phyloP scores from a whole-genome alignment of 1,140 invertebrate species.

The Oryctes rhinoceros region DNA sequence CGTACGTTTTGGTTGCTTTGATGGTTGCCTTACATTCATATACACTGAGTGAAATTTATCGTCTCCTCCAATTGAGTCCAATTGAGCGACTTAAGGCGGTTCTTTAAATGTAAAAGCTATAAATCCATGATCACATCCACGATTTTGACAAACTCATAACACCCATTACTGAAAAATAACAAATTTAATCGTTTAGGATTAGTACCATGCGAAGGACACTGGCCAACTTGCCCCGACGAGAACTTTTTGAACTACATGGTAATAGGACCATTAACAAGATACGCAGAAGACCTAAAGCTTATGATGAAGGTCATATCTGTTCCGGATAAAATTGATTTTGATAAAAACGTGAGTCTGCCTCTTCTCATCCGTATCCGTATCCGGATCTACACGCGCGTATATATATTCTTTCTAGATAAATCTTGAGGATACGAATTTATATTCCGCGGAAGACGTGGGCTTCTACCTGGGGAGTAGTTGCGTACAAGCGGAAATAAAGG shows the following conservation, averaged over 20 bases:
- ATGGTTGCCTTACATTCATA: no score
- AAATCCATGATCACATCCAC: no score
- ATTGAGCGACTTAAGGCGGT: no score
- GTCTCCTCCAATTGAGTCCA: no score
- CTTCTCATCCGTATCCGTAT: not conserved
- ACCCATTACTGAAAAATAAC: no score
- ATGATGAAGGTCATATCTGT: constrained; percentile 70
- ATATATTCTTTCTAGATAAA: constrained; percentile 54
- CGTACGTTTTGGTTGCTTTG: no score
- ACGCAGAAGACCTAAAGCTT: constrained; percentile 76
- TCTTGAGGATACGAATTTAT: constrained; percentile 50
- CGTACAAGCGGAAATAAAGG: constrained; percentile 3
- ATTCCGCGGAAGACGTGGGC: not conserved
- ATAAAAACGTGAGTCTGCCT: constrained; percentile 49
- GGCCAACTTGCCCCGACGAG: constrained; percentile 64
- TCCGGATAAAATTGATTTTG: constrained; percentile 60
- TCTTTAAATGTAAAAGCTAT: no score
- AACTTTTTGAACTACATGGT: constrained; percentile 68
- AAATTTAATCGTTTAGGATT: constrained; percentile 41
- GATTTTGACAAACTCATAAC: no score
- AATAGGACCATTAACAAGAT: constrained; percentile 82
- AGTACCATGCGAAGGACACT: constrained; percentile 67
- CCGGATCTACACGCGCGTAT: constrained; percentile 30
- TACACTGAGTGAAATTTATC: no score
- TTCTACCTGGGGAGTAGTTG: not conserved